Evolutionary conservation across 2,797 vertebrate genomes (phyloP).

Genomic region (Simalia tracyae): DNA sequence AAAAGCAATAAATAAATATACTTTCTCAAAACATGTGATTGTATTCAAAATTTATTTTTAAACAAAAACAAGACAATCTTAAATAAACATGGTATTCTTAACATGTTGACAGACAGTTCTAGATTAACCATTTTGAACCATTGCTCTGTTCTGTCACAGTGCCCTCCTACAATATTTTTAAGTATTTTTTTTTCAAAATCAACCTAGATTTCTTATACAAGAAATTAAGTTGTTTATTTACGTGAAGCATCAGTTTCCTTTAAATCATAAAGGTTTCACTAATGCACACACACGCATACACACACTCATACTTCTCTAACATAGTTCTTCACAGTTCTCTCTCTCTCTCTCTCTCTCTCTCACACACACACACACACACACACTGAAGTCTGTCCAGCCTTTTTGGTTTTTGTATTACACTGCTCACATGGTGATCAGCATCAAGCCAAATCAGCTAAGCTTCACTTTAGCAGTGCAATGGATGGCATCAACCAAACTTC

Average conservation of each 20-base stretch:
- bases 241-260: conserved; percentile 72
- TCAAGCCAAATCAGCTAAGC: conserved; percentile 72
- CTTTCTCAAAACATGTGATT: conserved; percentile 58
- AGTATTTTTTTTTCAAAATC: conserved; percentile 63
- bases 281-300: conserved; percentile 42
- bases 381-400: conserved; percentile 76
- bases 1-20: neutral
- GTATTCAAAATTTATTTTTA: conserved; percentile 81
- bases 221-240: conserved; percentile 64
- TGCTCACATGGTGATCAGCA: conserved; percentile 72
- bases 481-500: conserved; percentile 79
- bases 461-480: conserved; percentile 73
- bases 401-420: conserved; percentile 72
- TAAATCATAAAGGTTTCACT: conserved; percentile 72
- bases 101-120: conserved; percentile 65
- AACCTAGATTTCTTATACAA: conserved; percentile 62
- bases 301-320: conserved; percentile 1
- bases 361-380: neutral
- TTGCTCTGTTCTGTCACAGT: conserved; percentile 67
- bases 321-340: conserved; percentile 64
- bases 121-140: conserved; percentile 66
- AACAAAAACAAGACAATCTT: conserved; percentile 77
- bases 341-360: neutral
- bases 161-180: conserved; percentile 59
- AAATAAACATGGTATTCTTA: conserved; percentile 76